Evolutionary conservation across 2,888 invertebrate species (phyloP).

Genomic region (Cephus pygmeus): DNA sequence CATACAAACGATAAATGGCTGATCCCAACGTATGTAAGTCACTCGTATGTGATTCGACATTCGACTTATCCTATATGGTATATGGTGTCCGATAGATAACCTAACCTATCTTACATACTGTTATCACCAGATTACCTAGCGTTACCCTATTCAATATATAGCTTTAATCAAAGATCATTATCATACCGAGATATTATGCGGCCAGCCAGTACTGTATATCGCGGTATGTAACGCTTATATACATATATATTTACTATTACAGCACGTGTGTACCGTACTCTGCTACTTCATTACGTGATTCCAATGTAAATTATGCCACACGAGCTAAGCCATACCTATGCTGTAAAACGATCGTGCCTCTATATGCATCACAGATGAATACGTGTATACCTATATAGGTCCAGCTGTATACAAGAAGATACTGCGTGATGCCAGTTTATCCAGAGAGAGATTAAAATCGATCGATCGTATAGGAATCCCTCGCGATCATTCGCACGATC

Average conservation of each 20-base stretch:
- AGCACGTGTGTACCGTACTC: conserved; percentile 32
- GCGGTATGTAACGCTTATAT: conserved; percentile 27
- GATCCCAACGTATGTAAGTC: not conserved
- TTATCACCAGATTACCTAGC: not conserved
- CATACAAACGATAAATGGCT: not conserved
- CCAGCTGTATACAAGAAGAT: not conserved
- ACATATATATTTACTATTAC: conserved; percentile 33
- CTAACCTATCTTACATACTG: not conserved
- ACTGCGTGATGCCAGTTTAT: not conserved
- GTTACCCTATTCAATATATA: not conserved
- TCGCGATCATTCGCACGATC: conserved; percentile 9
- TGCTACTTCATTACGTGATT: conserved; percentile 32
- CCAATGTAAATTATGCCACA: conserved; percentile 33
- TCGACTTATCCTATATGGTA: not conserved
- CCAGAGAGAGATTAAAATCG: not conserved
- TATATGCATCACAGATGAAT: not conserved
- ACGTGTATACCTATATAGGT: not conserved
- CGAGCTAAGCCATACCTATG: conserved; percentile 3
- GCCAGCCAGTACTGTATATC: conserved; percentile 22
- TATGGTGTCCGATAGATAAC: not conserved
- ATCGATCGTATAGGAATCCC: conserved; percentile 6
- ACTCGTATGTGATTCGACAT: not conserved
- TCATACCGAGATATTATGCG: conserved; percentile 16
- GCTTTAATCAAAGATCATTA: conserved; percentile 39
- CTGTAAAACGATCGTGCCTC: not conserved